Evolutionary conservation across 2,113 vertebrate species (phyloP).

Genomic region (Microcebus lehilahytsara): DNA sequence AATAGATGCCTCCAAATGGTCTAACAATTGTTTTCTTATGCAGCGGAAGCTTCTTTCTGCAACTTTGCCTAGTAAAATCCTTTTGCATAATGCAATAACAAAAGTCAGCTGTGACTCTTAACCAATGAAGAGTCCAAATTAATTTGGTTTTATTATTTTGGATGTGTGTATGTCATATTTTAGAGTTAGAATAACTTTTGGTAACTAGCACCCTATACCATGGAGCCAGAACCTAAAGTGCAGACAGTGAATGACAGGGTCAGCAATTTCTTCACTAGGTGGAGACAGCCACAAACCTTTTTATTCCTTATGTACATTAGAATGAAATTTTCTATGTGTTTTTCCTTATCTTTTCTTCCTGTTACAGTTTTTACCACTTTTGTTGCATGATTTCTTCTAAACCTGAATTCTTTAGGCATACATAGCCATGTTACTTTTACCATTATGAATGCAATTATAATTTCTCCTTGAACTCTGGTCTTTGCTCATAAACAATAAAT

Average conservation of each 20-base stretch:
- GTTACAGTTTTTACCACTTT: background rate
- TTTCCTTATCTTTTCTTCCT: background rate
- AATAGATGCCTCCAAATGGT: background rate
- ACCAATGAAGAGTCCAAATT: background rate
- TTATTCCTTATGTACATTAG: background rate
- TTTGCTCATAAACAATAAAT: constrained; percentile 5
- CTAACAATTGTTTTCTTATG: background rate
- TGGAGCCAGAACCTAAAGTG: background rate
- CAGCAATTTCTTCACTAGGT: background rate
- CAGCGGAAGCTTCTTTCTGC: background rate
- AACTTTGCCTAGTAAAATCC: background rate
- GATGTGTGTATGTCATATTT: background rate
- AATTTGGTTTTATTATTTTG: background rate
- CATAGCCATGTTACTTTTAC: background rate
- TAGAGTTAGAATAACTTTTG: background rate
- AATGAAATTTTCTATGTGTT: background rate
- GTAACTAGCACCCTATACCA: background rate
- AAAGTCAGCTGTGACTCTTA: background rate
- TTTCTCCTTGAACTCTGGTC: constrained; percentile 27
- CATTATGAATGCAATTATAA: background rate
- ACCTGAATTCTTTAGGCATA: background rate
- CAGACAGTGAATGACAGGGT: background rate
- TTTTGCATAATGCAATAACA: background rate
- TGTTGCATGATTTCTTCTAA: background rate
- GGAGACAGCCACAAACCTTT: background rate